These are phyloP conservation scores for Tenthredo amoena DNA, from an alignment of 2,888 invertebrate species.

Conservation along the genomic window DNA sequence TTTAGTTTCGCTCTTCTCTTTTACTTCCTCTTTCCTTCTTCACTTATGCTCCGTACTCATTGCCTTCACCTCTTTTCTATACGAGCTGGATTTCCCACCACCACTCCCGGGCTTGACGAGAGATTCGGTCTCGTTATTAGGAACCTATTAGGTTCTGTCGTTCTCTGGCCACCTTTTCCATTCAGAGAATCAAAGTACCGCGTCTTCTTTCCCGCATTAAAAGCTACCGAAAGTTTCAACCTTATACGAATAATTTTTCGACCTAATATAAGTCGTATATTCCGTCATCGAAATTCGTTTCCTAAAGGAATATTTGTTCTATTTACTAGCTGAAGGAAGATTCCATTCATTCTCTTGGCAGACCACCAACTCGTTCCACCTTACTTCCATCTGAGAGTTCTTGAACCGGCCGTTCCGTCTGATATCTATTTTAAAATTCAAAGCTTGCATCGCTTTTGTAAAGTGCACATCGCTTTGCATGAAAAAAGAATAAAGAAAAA, in stretches of 20 bases:
- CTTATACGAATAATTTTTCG: neutral
- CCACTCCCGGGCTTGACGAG: neutral
- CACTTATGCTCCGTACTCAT: neutral
- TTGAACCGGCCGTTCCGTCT: constrained; percentile 1
- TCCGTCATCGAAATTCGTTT: constrained; percentile 41
- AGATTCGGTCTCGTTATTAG: constrained; percentile 20
- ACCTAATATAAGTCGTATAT: neutral
- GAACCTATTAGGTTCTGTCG: constrained; percentile 4
- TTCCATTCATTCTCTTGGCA: constrained; percentile 47
- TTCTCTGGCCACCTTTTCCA: constrained; percentile 8
- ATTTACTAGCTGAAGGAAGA: constrained; percentile 6
- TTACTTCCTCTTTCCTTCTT: neutral
- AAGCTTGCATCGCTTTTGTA: constrained; percentile 35
- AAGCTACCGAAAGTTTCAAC: neutral
- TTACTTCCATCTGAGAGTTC: neutral
- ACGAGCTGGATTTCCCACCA: neutral
- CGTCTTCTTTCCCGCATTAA: neutral
- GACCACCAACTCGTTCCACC: constrained; percentile 33
- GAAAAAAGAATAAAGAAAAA: neutral
- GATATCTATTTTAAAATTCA: constrained; percentile 45
- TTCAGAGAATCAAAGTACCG: neutral
- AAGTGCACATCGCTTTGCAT: constrained; percentile 34
- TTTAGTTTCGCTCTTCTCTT: constrained; percentile 11
- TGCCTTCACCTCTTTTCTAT: neutral
- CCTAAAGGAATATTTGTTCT: constrained; percentile 43